These are phyloP conservation scores for Campopleginae sp. DNA, from an alignment of 2,888 invertebrate species.

Conservation along the genomic window DNA sequence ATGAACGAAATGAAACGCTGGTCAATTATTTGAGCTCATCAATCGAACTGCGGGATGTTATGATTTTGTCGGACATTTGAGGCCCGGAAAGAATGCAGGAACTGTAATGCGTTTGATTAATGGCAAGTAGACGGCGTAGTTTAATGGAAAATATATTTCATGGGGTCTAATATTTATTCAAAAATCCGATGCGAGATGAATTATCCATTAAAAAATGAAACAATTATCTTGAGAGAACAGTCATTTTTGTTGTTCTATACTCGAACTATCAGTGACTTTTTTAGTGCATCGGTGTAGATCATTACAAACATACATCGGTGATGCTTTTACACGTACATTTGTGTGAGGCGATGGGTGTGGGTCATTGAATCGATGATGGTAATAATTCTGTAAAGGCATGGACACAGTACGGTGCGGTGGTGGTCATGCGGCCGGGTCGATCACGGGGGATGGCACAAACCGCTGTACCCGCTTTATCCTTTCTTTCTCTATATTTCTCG, in stretches of 20 bases:
- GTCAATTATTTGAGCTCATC: background rate
- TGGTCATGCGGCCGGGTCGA: conserved; percentile 77
- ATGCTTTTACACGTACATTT: conserved; percentile 66
- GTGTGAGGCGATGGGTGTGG: conserved; percentile 63
- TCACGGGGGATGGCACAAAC: conserved; percentile 75
- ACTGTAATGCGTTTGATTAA: background rate
- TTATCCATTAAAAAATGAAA: too few relatives aligned
- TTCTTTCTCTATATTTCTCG: conserved; percentile 36
- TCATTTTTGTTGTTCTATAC: too few relatives aligned
- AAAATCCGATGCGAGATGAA: too few relatives aligned
- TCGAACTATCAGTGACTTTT: background rate
- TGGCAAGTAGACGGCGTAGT: too few relatives aligned
- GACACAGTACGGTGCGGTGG: conserved; percentile 69
- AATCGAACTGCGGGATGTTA: background rate
- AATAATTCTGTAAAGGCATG: conserved; percentile 65
- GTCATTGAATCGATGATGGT: conserved; percentile 40
- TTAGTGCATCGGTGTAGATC: conserved; percentile 2
- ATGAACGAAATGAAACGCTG: background rate
- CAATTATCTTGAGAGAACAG: too few relatives aligned
- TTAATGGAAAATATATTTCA: too few relatives aligned
- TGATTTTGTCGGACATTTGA: background rate
- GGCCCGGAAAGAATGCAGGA: background rate
- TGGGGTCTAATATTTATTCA: too few relatives aligned
- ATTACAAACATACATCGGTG: conserved; percentile 21
- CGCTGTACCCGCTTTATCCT: conserved; percentile 49